Percentiles rank a stretch among this genome's conserved stretches.
These are phyloP conservation scores for Macrosiphum euphorbiae DNA, from an alignment of 2,888 invertebrate species.

Conservation along the genomic window DNA sequence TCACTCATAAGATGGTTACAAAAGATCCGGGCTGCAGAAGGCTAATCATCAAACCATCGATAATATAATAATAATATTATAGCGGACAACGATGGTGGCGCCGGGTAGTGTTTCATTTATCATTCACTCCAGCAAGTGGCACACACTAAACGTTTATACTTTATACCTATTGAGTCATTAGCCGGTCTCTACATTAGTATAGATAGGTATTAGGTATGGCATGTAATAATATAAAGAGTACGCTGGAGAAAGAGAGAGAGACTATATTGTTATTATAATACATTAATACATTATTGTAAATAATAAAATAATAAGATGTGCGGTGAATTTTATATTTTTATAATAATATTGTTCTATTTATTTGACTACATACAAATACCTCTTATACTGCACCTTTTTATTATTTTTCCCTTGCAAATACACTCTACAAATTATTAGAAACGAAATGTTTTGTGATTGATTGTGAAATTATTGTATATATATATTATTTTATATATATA, in stretches of 20 bases:
- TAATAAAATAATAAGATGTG: not conserved
- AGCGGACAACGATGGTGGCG: constrained; percentile 13
- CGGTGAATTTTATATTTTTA: not conserved
- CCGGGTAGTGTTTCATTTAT: constrained; percentile 60
- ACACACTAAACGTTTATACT: constrained; percentile 33
- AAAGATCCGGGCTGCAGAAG: constrained; percentile 1
- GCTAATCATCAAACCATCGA: constrained; percentile 30
- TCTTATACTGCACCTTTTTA: not conserved
- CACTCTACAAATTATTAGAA: not conserved
- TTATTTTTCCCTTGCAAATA: not conserved
- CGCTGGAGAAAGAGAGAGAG: not conserved
- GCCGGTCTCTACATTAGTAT: not conserved
- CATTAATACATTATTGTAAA: not conserved
- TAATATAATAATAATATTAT: constrained; percentile 39
- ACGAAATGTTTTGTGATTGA: not conserved
- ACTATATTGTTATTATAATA: not conserved
- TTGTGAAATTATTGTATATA: no score
- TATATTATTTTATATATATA: no score
- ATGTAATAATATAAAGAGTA: not conserved
- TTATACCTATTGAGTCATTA: constrained; percentile 46
- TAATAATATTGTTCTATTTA: not conserved
- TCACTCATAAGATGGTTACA: constrained; percentile 16
- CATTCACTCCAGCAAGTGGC: constrained; percentile 26
- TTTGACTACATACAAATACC: not conserved
- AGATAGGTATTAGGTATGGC: not conserved